Evolutionary conservation across 2,113 vertebrate genomes (phyloP).

Genomic region (Andinoacara biseriatus): DNA sequence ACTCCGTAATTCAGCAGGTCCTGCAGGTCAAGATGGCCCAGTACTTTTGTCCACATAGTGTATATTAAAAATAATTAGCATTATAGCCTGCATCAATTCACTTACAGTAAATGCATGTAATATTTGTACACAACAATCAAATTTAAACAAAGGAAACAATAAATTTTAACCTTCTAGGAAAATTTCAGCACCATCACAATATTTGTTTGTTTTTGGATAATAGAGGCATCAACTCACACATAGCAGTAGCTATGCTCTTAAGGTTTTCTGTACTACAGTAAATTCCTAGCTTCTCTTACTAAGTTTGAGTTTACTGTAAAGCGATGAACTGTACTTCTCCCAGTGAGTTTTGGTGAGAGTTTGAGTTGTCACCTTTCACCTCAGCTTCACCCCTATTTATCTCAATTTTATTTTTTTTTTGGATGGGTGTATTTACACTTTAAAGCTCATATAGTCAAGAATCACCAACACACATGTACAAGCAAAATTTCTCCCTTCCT

Average conservation of each 20-base stretch:
- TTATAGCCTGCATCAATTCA: neutral
- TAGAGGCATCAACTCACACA: slow-evolving; percentile 14
- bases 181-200: neutral
- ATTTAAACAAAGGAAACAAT: neutral
- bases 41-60: too few species aligned
- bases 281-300: neutral
- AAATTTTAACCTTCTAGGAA: neutral
- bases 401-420: neutral
- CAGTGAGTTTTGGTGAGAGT: neutral
- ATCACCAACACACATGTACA: neutral
- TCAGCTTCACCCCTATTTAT: neutral
- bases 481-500: slow-evolving; percentile 5
- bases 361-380: neutral
- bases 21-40: too few species aligned
- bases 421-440: neutral
- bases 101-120: neutral
- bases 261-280: neutral
- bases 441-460: neutral
- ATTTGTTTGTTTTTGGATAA: slow-evolving; percentile 34
- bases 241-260: neutral
- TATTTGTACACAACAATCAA: neutral
- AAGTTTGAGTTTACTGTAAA: neutral
- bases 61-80: neutral
- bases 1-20: too few species aligned
- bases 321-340: neutral